phyloP scores from a whole-genome alignment of 2,113 vertebrate species.

The Python bivittatus region DNA sequence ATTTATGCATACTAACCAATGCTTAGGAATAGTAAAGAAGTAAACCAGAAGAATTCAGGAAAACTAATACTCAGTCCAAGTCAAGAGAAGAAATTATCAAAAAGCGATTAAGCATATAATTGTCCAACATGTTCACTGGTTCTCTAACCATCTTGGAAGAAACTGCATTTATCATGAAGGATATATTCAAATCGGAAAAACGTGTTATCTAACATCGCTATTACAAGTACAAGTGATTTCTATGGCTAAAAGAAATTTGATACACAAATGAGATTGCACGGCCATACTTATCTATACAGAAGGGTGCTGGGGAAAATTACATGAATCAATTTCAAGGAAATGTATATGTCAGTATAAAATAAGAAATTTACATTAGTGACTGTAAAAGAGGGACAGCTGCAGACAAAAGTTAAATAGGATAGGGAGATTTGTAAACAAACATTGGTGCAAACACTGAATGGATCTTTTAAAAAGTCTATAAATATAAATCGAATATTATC shows the following conservation, averaged over 20 bases:
- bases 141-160: neutral
- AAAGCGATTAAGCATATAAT: neutral
- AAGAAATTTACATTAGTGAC: neutral
- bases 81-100: neutral
- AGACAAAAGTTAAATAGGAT: neutral
- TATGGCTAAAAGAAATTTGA: neutral
- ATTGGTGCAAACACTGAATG: neutral
- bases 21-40: neutral
- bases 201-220: neutral
- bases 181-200: neutral
- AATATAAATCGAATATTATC: neutral
- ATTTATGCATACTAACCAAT: neutral
- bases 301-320: neutral
- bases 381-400: neutral
- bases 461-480: neutral
- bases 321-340: neutral
- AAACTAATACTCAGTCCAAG: neutral
- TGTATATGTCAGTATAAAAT: neutral
- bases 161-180: neutral
- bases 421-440: neutral
- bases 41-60: neutral
- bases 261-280: neutral
- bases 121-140: neutral
- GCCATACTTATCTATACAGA: neutral
- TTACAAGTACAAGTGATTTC: neutral